Percentiles rank a stretch among this genome's conserved stretches.
Conservation (phyloP, 2,113 vertebrate genomes). For the Actinemys pallida region DNA sequence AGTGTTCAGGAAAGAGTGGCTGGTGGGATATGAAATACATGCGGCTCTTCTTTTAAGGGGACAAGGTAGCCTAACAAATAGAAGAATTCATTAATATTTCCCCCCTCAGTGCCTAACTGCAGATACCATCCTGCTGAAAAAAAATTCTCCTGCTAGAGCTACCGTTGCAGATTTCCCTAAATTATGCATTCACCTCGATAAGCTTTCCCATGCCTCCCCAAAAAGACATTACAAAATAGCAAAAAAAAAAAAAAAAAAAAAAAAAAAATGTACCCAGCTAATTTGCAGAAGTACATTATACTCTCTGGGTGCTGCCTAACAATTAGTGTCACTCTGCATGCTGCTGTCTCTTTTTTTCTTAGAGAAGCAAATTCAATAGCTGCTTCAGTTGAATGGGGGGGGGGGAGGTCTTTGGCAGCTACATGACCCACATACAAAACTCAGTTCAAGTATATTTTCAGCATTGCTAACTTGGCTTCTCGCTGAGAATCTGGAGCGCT, state of each 20-base stretch:
- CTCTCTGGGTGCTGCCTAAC: constrained; percentile 65
- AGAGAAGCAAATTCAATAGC: constrained; percentile 71
- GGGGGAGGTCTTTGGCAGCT: constrained; percentile 56
- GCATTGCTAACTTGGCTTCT: constrained; percentile 65
- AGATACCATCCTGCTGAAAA: background rate
- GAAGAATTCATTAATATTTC: background rate
- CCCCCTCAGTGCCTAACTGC: background rate
- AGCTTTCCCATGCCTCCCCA: constrained; percentile 12
- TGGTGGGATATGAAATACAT: background rate
- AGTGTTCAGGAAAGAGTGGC: background rate
- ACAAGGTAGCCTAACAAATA: background rate
- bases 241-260: background rate
- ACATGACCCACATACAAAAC: constrained; percentile 68
- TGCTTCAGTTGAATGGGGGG: constrained; percentile 58
- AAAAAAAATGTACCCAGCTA: constrained; percentile 26
- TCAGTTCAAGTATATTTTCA: constrained; percentile 62
- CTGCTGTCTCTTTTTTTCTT: constrained; percentile 62
- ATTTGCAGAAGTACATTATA: constrained; percentile 48
- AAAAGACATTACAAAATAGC: constrained; percentile 16
- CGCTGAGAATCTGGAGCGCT: constrained; percentile 58
- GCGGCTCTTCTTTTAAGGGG: background rate
- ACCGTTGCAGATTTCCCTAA: background rate
- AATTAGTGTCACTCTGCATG: constrained; percentile 75
- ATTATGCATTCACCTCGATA: constrained; percentile 46
- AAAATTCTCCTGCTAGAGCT: background rate